Evolutionary conservation across 2,113 vertebrate species (phyloP).

Genomic region (Eclectus roratus): DNA sequence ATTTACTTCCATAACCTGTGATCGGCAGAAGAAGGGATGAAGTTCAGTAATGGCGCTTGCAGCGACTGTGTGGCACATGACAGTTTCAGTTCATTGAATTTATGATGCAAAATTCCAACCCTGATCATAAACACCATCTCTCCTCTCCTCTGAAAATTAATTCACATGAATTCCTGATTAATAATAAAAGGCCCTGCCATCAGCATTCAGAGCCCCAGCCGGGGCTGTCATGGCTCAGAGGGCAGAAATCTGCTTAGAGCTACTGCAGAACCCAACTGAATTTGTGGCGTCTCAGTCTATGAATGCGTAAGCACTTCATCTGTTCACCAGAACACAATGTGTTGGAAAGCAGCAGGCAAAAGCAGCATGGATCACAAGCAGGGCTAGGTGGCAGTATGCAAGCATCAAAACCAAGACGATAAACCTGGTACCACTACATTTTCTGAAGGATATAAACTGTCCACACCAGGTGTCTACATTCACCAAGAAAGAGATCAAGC

Average conservation of each 20-base stretch:
- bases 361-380: neutral
- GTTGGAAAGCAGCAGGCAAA: slow-evolving; percentile 13
- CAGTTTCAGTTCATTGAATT: slow-evolving; percentile 71
- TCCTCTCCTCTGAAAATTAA: slow-evolving; percentile 75
- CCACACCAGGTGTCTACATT: neutral
- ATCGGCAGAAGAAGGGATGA: neutral
- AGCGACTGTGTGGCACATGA: neutral
- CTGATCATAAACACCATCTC: slow-evolving; percentile 59
- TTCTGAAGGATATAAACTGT: neutral
- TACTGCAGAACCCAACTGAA: slow-evolving; percentile 80
- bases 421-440: neutral
- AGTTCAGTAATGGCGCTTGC: neutral
- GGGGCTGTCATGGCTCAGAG: slow-evolving; percentile 80
- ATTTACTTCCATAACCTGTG: neutral
- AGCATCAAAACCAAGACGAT: neutral
- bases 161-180: slow-evolving; percentile 77
- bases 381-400: slow-evolving; percentile 13
- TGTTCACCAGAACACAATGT: slow-evolving; percentile 66
- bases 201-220: slow-evolving; percentile 79
- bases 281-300: slow-evolving; percentile 82
- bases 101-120: slow-evolving; percentile 67
- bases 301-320: slow-evolving; percentile 85
- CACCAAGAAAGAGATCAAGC: neutral
- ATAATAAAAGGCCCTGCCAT: slow-evolving; percentile 76
- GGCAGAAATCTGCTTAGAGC: slow-evolving; percentile 83